Evolutionary conservation across 2,888 invertebrate genomes (phyloP).

Genomic region (Stramonita haemastoma): DNA sequence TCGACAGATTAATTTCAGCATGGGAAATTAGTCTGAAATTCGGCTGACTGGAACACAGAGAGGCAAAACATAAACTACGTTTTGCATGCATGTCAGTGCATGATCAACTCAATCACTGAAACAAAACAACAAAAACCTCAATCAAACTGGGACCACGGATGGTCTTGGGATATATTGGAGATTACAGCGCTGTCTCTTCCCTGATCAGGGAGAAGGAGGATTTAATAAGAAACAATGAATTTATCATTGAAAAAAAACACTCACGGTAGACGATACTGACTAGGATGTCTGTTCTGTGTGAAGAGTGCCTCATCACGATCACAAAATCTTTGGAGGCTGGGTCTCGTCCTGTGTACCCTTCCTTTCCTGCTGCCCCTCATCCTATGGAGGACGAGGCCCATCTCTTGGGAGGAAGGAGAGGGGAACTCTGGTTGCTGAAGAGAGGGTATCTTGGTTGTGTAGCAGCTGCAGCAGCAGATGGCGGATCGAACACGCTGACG

Average conservation of each 20-base stretch:
- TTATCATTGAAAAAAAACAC: background rate
- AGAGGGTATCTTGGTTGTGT: too few relatives aligned
- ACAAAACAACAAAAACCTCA: background rate
- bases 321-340: conserved; percentile 9
- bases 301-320: background rate
- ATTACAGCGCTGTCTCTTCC: too few relatives aligned
- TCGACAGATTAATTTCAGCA: too few relatives aligned
- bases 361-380: background rate
- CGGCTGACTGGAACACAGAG: too few relatives aligned
- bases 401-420: background rate
- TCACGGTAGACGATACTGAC: conserved; percentile 19
- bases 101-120: too few relatives aligned
- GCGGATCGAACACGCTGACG: background rate
- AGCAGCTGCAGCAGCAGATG: background rate
- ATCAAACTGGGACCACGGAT: background rate
- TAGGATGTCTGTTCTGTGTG: background rate
- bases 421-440: background rate
- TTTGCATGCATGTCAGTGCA: too few relatives aligned
- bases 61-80: too few relatives aligned
- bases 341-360: background rate
- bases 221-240: background rate
- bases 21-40: too few relatives aligned
- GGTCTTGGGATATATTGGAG: background rate
- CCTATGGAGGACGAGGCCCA: background rate
- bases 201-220: too few relatives aligned